These are phyloP conservation scores for Lytechinus variegatus DNA, from an alignment of 35 echinoderm and acorn worm genomes.

Conservation along the genomic window DNA sequence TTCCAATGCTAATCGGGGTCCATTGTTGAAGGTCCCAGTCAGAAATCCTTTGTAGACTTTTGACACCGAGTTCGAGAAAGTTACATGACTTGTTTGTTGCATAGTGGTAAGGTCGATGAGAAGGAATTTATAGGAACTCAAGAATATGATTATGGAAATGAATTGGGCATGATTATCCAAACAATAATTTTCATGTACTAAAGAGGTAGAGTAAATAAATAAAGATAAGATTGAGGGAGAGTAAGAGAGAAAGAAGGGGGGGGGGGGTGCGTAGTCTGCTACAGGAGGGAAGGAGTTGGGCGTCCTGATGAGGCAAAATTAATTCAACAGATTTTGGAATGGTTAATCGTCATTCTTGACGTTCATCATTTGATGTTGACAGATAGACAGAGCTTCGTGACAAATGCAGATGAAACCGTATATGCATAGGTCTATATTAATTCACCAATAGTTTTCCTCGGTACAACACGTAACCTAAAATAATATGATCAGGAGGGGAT, in stretches of 20 bases:
- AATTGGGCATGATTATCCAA: not conserved
- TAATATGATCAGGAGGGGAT: not conserved
- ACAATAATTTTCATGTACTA: not conserved
- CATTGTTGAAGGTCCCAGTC: not conserved
- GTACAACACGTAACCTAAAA: not conserved
- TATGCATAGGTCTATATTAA: not conserved
- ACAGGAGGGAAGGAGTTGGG: no score
- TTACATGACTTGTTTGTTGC: not conserved
- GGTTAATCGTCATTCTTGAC: conserved; percentile 1
- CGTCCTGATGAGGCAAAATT: not conserved
- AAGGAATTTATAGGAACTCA: no score
- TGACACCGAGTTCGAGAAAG: not conserved
- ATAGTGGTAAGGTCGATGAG: no score
- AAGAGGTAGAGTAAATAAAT: not conserved
- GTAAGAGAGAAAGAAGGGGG: not conserved
- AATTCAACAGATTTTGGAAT: not conserved
- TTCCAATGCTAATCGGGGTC: not conserved
- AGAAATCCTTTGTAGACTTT: not conserved
- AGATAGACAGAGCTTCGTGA: not conserved
- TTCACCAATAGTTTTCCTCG: not conserved
- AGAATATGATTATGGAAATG: not conserved
- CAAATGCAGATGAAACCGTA: not conserved
- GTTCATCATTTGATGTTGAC: not conserved
- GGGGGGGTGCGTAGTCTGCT: no score
- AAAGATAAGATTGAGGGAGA: not conserved